Evolutionary conservation across 2,888 invertebrate species (phyloP).

Genomic region (Heliconius ismenius): DNA sequence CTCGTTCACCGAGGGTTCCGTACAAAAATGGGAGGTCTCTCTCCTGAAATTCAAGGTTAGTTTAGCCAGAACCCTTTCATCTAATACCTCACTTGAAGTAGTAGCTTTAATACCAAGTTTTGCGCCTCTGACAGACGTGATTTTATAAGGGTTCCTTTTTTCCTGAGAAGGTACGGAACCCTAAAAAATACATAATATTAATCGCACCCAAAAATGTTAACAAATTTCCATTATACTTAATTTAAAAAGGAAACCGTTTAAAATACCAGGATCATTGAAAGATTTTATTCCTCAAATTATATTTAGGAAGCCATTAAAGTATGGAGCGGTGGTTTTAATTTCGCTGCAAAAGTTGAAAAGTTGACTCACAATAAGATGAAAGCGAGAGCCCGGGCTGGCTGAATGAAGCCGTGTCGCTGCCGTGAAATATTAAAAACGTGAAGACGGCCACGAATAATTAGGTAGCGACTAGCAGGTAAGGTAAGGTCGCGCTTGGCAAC

Average conservation of each 20-base stretch:
- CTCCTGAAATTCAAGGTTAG: no score
- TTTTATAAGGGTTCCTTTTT: no score
- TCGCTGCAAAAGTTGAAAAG: conserved; percentile 65
- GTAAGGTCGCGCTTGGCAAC: conserved; percentile 1
- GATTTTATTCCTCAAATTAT: conserved; percentile 65
- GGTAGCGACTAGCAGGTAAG: conserved; percentile 17
- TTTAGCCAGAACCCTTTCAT: no score
- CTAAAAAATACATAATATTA: no score
- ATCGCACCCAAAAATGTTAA: conserved; percentile 18
- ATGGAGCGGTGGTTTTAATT: conserved; percentile 74
- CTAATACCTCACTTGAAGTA: no score
- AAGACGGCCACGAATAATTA: conserved; percentile 46
- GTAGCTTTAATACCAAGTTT: no score
- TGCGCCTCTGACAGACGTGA: no score
- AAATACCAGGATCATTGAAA: conserved; percentile 55
- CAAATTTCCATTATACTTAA: conserved; percentile 38
- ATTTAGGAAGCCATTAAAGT: conserved; percentile 74
- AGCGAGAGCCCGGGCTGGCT: conserved; percentile 71
- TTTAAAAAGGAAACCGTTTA: conserved; percentile 63
- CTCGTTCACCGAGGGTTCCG: no score
- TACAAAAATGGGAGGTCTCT: no score
- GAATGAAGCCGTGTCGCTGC: conserved; percentile 71
- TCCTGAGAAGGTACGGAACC: no score
- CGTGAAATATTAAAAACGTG: conserved; percentile 72
- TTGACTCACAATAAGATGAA: conserved; percentile 77